A percentile compares a stretch with the other conserved stretches of the same genome.
Conservation (phyloP, 2,888 invertebrate species). For the Torymus tubicola region DNA sequence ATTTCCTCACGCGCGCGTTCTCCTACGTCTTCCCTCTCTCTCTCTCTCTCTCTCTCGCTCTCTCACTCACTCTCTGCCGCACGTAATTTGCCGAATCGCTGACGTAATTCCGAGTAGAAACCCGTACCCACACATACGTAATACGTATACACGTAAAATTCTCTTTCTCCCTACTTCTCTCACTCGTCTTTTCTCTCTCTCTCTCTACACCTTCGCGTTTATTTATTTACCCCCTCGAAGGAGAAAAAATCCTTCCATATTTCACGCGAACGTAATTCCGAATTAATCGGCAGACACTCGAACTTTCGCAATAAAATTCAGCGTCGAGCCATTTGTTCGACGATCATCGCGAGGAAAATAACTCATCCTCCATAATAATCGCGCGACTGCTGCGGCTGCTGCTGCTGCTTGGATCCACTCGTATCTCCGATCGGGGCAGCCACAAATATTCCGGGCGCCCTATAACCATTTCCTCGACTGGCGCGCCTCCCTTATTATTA, state of each 20-base stretch:
- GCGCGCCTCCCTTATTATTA: slow-evolving; percentile 1
- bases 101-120: slow-evolving; percentile 7
- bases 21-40: slow-evolving; percentile 20
- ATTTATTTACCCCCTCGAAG: background rate
- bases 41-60: background rate
- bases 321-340: background rate
- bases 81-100: slow-evolving; percentile 39
- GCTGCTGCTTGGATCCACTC: background rate
- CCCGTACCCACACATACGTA: background rate
- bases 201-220: background rate
- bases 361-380: slow-evolving; percentile 46
- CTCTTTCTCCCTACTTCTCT: background rate
- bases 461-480: slow-evolving; percentile 41
- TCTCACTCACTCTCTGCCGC: background rate
- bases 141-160: no score
- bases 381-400: background rate
- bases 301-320: background rate
- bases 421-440: slow-evolving; percentile 33
- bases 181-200: background rate
- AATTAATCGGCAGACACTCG: no score
- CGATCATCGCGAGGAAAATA: slow-evolving; percentile 30
- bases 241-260: background rate
- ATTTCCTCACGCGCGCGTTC: slow-evolving; percentile 52
- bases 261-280: no score
- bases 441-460: slow-evolving; percentile 48